Conservation (phyloP, 2,888 invertebrate species). For the Chalcis sispes region DNA sequence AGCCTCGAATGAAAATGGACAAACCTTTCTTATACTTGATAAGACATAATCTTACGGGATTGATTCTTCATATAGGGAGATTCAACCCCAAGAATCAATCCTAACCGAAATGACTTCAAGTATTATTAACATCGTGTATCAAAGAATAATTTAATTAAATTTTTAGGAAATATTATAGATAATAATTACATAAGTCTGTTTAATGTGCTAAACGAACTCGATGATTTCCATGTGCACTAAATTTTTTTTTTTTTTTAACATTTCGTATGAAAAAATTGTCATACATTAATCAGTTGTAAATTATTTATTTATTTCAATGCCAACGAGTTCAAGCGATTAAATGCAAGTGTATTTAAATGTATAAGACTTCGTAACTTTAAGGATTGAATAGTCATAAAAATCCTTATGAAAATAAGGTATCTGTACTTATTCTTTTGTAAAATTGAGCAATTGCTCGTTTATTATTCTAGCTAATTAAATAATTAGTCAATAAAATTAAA, state of each 20-base stretch:
- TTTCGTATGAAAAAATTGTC: conserved; percentile 38
- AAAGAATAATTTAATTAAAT: conserved; percentile 57
- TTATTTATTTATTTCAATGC: conserved; percentile 54
- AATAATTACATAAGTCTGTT: conserved; percentile 45
- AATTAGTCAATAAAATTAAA: conserved; percentile 53
- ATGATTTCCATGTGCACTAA: conserved; percentile 40
- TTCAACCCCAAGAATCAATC: conserved; percentile 90
- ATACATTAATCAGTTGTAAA: conserved; percentile 52
- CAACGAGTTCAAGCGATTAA: conserved; percentile 48
- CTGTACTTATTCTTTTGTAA: conserved; percentile 54
- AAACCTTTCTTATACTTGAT: conserved; percentile 93
- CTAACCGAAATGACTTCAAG: conserved; percentile 72
- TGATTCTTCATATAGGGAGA: conserved; percentile 91
- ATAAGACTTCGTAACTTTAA: conserved; percentile 50
- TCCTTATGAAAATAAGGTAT: conserved; percentile 54
- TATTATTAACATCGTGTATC: conserved; percentile 56
- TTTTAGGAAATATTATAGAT: conserved; percentile 41
- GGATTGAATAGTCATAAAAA: conserved; percentile 53
- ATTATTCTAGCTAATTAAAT: conserved; percentile 48
- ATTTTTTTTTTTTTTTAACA: no score
- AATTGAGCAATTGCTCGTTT: conserved; percentile 35
- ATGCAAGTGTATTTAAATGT: conserved; percentile 51
- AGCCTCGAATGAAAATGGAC: conserved; percentile 88
- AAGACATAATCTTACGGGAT: conserved; percentile 93
- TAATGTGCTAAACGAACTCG: conserved; percentile 45